These are phyloP conservation scores for Synergus gifuensis DNA, from an alignment of 2,888 invertebrate genomes.

Conservation along the genomic window DNA sequence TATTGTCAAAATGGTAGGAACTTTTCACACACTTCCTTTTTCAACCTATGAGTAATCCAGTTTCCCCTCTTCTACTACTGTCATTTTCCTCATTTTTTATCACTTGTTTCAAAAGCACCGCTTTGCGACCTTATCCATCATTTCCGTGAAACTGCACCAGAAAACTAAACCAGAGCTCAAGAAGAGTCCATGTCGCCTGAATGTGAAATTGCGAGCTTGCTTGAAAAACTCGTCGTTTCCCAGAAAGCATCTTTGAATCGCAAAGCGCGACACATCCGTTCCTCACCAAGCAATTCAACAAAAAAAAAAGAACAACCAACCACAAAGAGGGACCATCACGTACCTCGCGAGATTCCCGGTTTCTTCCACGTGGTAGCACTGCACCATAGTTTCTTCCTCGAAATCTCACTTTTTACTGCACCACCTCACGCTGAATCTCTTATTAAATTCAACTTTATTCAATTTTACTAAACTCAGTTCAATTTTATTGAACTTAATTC, in stretches of 20 bases:
- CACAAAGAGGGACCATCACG: slow-evolving; percentile 23
- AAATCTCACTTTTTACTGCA: slow-evolving; percentile 37
- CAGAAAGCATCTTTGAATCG: slow-evolving; percentile 34
- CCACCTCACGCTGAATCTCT: slow-evolving; percentile 22
- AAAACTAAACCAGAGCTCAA: not conserved
- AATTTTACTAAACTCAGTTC: not conserved
- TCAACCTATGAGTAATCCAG: not conserved
- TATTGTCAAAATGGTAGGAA: not conserved
- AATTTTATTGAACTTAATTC: not conserved
- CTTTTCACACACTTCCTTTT: not conserved
- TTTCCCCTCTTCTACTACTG: not conserved
- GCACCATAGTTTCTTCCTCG: slow-evolving; percentile 35
- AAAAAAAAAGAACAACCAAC: slow-evolving; percentile 21
- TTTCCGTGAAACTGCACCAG: slow-evolving; percentile 17
- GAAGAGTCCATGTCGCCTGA: not conserved
- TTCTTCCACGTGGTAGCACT: slow-evolving; percentile 38
- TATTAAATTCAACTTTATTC: not conserved
- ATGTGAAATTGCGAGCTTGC: slow-evolving; percentile 1
- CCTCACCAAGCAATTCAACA: not conserved
- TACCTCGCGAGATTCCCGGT: slow-evolving; percentile 38
- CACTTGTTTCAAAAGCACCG: not conserved
- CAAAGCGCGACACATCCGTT: slow-evolving; percentile 28
- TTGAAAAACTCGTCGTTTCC: slow-evolving; percentile 13
- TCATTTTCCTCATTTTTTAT: not conserved
- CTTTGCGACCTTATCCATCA: slow-evolving; percentile 4